Evolutionary conservation across 2,888 invertebrate genomes (phyloP).

Genomic region (Scaptodrosophila latifasciaeformis): DNA sequence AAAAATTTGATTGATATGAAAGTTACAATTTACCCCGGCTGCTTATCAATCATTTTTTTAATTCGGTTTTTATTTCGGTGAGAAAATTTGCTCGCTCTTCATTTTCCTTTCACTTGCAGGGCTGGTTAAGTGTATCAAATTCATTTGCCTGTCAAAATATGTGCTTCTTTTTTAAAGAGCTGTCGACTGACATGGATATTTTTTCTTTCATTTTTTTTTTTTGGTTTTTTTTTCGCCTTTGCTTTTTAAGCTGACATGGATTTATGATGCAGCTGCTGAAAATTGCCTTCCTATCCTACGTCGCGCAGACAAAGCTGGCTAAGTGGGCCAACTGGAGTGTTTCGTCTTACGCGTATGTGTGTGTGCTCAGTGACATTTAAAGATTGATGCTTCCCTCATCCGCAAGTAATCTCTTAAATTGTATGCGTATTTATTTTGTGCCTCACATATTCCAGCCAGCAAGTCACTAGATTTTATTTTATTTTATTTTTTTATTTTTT

Average conservation of each 20-base stretch:
- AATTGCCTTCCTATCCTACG: not conserved
- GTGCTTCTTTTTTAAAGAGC: slow-evolving; percentile 61
- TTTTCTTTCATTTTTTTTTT: too few species aligned
- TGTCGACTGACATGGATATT: slow-evolving; percentile 28
- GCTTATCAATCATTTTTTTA: not conserved
- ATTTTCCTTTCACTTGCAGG: not conserved
- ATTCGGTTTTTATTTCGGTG: not conserved
- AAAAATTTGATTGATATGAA: too few species aligned
- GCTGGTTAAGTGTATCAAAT: slow-evolving; percentile 34
- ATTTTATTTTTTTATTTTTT: slow-evolving; percentile 3
- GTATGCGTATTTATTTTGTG: slow-evolving; percentile 43
- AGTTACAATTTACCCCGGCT: too few species aligned
- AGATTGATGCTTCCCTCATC: slow-evolving; percentile 63
- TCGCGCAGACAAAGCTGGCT: not conserved
- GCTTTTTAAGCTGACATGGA: slow-evolving; percentile 58
- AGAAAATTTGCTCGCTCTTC: not conserved
- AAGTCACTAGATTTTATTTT: slow-evolving; percentile 25
- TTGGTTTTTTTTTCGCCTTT: too few species aligned
- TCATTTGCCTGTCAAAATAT: slow-evolving; percentile 43
- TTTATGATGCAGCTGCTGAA: slow-evolving; percentile 45
- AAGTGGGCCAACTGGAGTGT: slow-evolving; percentile 1
- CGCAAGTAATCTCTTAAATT: slow-evolving; percentile 61
- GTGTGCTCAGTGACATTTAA: slow-evolving; percentile 55
- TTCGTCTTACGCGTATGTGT: not conserved
- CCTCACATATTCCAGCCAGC: slow-evolving; percentile 18